A percentile compares a stretch with the other conserved stretches of the same genome.
Conservation (phyloP, 2,797 vertebrate species). For the Mallotus villosus region DNA sequence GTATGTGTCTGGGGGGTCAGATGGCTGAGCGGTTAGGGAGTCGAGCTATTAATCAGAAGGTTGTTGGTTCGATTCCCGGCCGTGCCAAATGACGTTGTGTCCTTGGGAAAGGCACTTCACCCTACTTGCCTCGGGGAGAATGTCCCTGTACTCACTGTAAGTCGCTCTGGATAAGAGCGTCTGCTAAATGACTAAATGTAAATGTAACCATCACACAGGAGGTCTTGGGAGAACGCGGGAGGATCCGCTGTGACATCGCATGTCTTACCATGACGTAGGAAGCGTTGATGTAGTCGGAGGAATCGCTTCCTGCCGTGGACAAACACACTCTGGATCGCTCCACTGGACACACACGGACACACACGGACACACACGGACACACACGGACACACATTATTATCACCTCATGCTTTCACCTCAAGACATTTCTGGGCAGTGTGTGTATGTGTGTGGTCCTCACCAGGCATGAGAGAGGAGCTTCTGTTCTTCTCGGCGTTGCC, state of each 20-base stretch:
- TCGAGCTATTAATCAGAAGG: no score
- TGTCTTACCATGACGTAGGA: slow-evolving; percentile 89
- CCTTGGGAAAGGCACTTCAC: no score
- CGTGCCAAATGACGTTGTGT: no score
- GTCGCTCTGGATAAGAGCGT: no score
- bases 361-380: slow-evolving; percentile 28
- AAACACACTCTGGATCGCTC: slow-evolving; percentile 92
- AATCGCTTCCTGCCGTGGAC: slow-evolving; percentile 79
- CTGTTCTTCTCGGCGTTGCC: slow-evolving; percentile 91
- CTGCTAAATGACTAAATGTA: no score
- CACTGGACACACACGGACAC: slow-evolving; percentile 73
- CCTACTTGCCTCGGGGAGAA: no score
- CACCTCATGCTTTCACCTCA: background rate
- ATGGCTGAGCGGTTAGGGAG: no score
- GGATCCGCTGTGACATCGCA: background rate
- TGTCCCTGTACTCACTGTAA: no score
- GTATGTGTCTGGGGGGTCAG: background rate
- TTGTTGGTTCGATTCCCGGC: no score
- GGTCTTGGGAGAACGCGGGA: no score
- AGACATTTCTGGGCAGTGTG: no score
- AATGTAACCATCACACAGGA: no score
- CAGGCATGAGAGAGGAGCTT: slow-evolving; percentile 90
- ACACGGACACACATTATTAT: background rate
- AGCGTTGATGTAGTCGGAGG: slow-evolving; percentile 94
- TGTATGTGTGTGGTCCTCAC: slow-evolving; percentile 61